Conservation (phyloP, 2,797 vertebrate species). For the Syngnathus acus region DNA sequence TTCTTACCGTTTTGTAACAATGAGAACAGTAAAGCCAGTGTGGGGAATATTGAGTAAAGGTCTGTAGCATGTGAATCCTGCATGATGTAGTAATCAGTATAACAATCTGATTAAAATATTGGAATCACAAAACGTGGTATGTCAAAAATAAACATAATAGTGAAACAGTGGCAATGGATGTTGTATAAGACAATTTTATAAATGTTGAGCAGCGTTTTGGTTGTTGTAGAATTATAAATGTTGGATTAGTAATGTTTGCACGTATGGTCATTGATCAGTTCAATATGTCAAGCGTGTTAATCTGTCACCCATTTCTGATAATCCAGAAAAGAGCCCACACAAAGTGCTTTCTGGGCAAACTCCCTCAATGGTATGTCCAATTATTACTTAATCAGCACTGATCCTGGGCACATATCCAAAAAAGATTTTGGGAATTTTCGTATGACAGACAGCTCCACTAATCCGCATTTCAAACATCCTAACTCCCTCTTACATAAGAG, state of each 20-base stretch:
- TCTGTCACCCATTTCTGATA: not conserved
- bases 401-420: conserved; percentile 37
- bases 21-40: no score
- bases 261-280: not conserved
- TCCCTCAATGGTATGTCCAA: conserved; percentile 19
- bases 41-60: no score
- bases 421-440: conserved; percentile 46
- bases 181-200: no score
- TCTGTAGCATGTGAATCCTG: no score
- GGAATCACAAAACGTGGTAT: no score
- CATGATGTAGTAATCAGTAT: no score
- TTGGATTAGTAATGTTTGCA: not conserved
- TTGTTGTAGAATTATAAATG: not conserved
- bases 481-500: conserved; percentile 44
- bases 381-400: conserved; percentile 13
- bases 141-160: no score
- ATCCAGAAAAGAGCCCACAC: not conserved
- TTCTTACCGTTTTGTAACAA: no score
- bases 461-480: conserved; percentile 49
- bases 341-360: conserved; percentile 9
- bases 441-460: conserved; percentile 40
- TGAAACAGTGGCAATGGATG: no score
- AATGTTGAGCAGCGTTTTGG: not conserved
- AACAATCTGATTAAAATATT: no score
- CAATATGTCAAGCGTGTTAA: not conserved